Percentiles rank a stretch among this genome's conserved stretches.
Evolutionary conservation across 35 echinoderm and acorn worm genomes (phyloP).

Genomic region (Eucidaris tribuloides): DNA sequence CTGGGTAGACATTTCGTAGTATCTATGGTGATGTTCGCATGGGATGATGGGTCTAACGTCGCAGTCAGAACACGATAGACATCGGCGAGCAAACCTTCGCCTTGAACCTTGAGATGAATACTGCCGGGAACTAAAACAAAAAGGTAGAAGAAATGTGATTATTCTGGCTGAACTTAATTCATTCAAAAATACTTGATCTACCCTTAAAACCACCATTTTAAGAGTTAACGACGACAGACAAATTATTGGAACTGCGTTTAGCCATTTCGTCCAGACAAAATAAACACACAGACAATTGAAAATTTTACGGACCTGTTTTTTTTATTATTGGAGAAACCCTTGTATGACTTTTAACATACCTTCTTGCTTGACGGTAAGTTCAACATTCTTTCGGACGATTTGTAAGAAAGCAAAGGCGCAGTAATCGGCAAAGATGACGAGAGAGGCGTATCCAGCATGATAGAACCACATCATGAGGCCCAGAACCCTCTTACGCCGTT

Average conservation of each 20-base stretch:
- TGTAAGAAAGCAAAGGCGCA: constrained; percentile 62
- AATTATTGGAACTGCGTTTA: no score
- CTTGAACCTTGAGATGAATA: constrained; percentile 62
- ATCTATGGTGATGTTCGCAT: constrained; percentile 64
- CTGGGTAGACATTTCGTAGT: constrained; percentile 82
- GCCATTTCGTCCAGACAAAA: no score
- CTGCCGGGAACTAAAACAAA: constrained; percentile 66
- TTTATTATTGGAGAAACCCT: no score
- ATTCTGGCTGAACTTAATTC: no score
- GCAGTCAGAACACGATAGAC: constrained; percentile 53
- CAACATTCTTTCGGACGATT: constrained; percentile 54
- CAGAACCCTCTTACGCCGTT: constrained; percentile 46
- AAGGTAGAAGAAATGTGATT: no score
- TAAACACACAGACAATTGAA: no score
- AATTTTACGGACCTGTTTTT: no score
- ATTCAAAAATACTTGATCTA: no score
- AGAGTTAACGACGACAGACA: no score
- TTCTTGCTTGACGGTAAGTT: constrained; percentile 46
- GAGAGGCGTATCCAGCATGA: constrained; percentile 43
- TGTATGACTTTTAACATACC: constrained; percentile 35
- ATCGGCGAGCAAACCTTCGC: constrained; percentile 70
- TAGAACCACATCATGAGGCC: constrained; percentile 72
- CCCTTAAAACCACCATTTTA: no score
- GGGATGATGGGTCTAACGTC: constrained; percentile 50
- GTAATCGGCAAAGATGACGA: constrained; percentile 54